These are phyloP conservation scores for Chlorospingus flavigularis DNA, from an alignment of 2,797 vertebrate species.

Conservation along the genomic window DNA sequence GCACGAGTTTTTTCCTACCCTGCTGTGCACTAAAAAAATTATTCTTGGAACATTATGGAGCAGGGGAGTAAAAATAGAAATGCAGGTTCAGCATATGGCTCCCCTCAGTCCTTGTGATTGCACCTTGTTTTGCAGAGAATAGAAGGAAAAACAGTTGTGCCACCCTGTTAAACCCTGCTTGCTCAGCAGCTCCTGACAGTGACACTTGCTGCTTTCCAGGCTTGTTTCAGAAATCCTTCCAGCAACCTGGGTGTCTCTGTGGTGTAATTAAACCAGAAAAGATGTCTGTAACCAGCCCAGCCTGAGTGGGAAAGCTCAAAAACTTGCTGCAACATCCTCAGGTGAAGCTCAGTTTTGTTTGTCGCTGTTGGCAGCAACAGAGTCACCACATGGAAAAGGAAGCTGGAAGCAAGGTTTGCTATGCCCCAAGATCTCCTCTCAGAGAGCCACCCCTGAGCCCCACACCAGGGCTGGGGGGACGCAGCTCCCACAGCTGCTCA, in stretches of 20 bases:
- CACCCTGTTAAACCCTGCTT: neutral
- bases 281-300: neutral
- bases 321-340: neutral
- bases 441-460: neutral
- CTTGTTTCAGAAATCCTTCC: neutral
- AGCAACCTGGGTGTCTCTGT: neutral
- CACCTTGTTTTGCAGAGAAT: neutral
- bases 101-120: neutral
- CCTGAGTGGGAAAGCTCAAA: neutral
- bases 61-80: slow-evolving; percentile 57
- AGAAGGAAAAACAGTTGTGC: neutral
- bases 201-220: neutral
- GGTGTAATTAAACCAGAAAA: neutral
- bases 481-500: neutral
- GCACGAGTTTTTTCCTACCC: slow-evolving; percentile 57
- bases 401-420: neutral
- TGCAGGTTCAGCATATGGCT: slow-evolving; percentile 46
- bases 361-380: neutral
- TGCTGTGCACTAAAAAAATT: slow-evolving; percentile 47
- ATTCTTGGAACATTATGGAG: slow-evolving; percentile 54
- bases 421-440: neutral
- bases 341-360: neutral
- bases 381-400: neutral
- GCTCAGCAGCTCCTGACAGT: neutral
- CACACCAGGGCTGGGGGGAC: too few relatives aligned